Conservation (phyloP, 2,113 vertebrate genomes). For the Rousettus leschenaultii region DNA sequence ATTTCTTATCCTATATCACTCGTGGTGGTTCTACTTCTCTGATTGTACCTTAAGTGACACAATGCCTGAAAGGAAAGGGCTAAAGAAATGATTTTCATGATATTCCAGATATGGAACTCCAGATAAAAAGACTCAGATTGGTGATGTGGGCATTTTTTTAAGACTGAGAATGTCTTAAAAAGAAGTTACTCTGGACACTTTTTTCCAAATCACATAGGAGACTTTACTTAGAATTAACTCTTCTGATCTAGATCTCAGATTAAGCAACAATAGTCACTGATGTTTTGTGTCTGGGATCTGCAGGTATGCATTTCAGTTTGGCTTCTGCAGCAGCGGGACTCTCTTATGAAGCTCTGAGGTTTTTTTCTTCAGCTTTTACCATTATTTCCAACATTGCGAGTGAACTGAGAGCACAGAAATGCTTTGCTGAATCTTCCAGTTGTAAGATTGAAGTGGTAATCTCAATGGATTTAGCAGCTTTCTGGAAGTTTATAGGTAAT, state of each 20-base stretch:
- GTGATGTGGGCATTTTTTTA: background rate
- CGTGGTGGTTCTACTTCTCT: background rate
- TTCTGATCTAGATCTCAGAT: background rate
- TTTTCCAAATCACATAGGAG: background rate
- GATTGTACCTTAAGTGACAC: background rate
- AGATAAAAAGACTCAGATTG: background rate
- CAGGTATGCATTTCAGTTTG: background rate
- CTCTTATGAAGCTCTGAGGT: background rate
- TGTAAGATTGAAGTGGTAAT: background rate
- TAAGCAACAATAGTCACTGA: background rate
- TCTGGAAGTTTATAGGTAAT: background rate
- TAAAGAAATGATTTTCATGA: background rate
- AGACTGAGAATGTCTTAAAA: background rate
- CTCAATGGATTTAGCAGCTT: background rate
- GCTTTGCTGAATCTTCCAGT: background rate
- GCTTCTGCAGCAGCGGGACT: background rate
- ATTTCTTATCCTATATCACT: background rate
- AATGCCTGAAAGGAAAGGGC: background rate
- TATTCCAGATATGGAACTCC: background rate
- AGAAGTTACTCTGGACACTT: background rate
- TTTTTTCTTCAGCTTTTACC: constrained; percentile 15
- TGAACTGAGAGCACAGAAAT: constrained; percentile 13
- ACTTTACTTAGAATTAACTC: background rate
- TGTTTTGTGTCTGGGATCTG: background rate
- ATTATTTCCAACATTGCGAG: background rate